Evolutionary conservation across 2,113 vertebrate genomes (phyloP).

Genomic region (Toxostoma redivivum): DNA sequence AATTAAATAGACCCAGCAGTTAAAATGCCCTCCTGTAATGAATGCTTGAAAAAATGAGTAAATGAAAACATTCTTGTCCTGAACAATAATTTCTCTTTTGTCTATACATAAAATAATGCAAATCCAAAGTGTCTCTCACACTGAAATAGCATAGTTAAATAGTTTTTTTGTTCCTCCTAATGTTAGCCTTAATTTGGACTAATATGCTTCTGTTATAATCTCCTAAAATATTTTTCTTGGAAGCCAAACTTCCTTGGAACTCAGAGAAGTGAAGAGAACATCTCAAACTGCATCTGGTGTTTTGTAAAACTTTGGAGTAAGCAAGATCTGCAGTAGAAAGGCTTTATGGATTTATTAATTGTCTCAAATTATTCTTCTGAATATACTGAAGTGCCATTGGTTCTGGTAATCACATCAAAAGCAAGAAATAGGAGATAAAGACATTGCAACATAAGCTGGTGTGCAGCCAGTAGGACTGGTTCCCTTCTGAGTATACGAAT

Average conservation of each 20-base stretch:
- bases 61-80: background rate
- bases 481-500: background rate
- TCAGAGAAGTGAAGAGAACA: background rate
- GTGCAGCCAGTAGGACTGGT: background rate
- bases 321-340: background rate
- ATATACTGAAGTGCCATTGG: background rate
- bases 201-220: background rate
- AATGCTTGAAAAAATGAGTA: background rate
- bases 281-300: background rate
- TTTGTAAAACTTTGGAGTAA: background rate
- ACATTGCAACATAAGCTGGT: background rate
- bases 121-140: background rate
- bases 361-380: background rate
- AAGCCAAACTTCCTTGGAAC: background rate
- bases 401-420: background rate
- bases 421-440: background rate
- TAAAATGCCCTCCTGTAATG: background rate
- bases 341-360: background rate
- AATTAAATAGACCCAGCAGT: background rate
- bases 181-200: background rate
- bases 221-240: background rate
- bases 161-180: rapidly evolving
- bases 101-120: background rate
- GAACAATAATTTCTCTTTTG: background rate
- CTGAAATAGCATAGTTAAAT: background rate